Conservation (phyloP, 2,113 vertebrate genomes). For the Macaca nemestrina region DNA sequence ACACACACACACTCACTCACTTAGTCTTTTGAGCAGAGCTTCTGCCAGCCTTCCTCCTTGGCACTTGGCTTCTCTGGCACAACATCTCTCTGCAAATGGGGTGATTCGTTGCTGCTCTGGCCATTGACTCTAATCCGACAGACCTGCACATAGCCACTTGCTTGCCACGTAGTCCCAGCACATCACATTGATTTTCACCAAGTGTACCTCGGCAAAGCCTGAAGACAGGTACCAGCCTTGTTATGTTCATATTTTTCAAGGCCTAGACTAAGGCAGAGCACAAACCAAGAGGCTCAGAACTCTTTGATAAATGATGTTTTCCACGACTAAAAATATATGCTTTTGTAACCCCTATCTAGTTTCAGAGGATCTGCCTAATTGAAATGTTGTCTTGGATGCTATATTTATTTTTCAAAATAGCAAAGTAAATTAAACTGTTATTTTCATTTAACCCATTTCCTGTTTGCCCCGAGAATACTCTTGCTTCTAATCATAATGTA, state of each 20-base stretch:
- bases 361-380: neutral
- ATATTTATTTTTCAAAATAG: slow-evolving; percentile 22
- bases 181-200: fast-evolving
- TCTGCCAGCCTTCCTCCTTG: neutral
- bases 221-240: neutral
- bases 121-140: neutral
- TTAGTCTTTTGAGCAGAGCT: neutral
- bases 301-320: neutral
- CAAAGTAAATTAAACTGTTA: neutral
- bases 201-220: neutral
- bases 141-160: neutral
- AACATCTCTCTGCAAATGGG: neutral
- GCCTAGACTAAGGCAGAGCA: neutral
- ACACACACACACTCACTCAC: neutral
- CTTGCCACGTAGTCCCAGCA: neutral
- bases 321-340: neutral
- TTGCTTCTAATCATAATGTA: no score
- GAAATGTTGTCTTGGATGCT: neutral
- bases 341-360: neutral
- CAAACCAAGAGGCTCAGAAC: neutral
- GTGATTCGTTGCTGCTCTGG: neutral
- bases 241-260: neutral
- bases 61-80: neutral
- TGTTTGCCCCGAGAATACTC: neutral
- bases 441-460: neutral